Conservation (phyloP, 2,888 invertebrate genomes). For the Bellardia pandia region DNA sequence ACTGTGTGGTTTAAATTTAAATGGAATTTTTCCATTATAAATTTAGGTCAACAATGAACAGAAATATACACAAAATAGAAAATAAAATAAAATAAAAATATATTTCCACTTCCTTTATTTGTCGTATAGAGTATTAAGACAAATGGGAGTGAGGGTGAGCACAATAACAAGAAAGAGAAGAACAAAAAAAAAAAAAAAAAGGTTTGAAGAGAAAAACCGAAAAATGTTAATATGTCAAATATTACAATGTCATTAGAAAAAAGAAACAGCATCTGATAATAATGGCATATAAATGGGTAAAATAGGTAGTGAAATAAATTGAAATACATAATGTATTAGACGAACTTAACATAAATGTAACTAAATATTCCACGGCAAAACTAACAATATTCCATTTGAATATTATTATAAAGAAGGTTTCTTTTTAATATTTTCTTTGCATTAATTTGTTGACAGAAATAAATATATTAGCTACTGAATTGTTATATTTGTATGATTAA, state of each 20-base stretch:
- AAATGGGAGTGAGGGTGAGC: neutral
- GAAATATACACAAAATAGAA: conserved; percentile 33
- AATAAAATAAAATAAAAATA: conserved; percentile 60
- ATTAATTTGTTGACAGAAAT: neutral
- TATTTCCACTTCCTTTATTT: conserved; percentile 53
- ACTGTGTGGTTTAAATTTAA: conserved; percentile 73
- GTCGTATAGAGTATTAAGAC: neutral
- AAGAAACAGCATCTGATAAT: conserved; percentile 30
- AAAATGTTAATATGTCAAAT: conserved; percentile 71
- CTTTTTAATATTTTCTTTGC: neutral
- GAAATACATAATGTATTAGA: conserved; percentile 42
- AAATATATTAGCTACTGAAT: too few relatives aligned
- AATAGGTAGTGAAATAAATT: conserved; percentile 24
- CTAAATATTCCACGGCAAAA: neutral
- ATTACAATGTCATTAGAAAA: conserved; percentile 58
- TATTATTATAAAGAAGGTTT: neutral
- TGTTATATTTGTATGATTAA: too few relatives aligned
- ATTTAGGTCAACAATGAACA: conserved; percentile 80
- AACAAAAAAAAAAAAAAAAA: conserved; percentile 20
- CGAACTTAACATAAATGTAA: neutral
- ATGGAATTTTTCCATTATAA: conserved; percentile 79
- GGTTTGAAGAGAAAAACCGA: neutral
- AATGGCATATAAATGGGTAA: conserved; percentile 8
- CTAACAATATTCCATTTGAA: conserved; percentile 14
- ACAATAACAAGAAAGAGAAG: neutral